A percentile compares a stretch with the other conserved stretches of the same genome.
Conservation (phyloP, 2,113 vertebrate species). For the Colaptes auratus region DNA sequence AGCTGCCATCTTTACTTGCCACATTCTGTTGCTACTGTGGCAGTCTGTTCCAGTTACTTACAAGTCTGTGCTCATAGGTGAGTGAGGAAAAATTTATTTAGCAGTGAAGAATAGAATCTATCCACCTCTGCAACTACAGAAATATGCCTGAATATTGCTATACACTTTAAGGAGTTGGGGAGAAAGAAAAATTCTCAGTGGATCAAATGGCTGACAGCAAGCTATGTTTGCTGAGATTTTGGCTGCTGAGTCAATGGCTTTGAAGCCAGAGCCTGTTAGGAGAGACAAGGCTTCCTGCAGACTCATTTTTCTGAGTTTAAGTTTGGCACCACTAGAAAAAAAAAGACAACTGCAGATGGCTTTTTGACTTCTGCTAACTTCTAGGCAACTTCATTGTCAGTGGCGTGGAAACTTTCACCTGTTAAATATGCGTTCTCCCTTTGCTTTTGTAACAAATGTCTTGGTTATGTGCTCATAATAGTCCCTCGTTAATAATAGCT, state of each 20-base stretch:
- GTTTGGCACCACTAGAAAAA: not conserved
- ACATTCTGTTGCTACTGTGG: not conserved
- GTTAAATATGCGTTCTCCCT: not conserved
- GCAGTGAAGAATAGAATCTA: not conserved
- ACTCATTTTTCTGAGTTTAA: not conserved
- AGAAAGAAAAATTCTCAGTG: not conserved
- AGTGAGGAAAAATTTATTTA: not conserved
- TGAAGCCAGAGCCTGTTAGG: not conserved
- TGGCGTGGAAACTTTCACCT: not conserved
- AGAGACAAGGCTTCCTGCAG: not conserved
- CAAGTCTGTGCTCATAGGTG: not conserved
- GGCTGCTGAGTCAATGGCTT: not conserved
- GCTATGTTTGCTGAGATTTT: not conserved
- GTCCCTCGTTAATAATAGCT: not conserved
- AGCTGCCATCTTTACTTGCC: not conserved
- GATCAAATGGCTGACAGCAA: accelerated
- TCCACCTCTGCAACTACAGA: not conserved
- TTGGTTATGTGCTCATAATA: not conserved
- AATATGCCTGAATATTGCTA: not conserved
- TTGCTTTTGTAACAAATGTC: not conserved
- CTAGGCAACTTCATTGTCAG: accelerated
- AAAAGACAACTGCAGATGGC: not conserved
- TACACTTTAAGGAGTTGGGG: not conserved
- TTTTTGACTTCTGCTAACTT: not conserved
- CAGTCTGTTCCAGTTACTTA: not conserved